These are phyloP conservation scores for Candoia aspera DNA, from an alignment of 2,113 vertebrate species.

Conservation along the genomic window DNA sequence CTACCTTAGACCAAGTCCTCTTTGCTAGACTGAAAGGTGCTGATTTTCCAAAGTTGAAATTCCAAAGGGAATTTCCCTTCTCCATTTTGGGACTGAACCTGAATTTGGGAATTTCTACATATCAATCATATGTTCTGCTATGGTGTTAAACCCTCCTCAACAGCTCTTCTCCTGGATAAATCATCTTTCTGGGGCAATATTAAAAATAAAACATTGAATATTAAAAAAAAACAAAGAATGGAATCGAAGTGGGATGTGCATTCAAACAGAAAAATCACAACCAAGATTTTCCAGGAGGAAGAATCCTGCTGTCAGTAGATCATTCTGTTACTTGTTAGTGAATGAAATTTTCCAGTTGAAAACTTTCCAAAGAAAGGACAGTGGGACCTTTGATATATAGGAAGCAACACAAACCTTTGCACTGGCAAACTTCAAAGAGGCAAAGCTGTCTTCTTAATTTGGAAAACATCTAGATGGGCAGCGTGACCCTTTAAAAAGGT, in stretches of 20 bases:
- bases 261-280: conserved; percentile 9
- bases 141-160: conserved; percentile 23
- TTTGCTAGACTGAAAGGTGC: too few relatives aligned
- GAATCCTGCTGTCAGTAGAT: background rate
- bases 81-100: too few relatives aligned
- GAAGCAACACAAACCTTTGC: rapidly evolving
- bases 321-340: background rate
- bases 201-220: background rate
- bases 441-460: conserved; percentile 8
- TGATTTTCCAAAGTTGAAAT: too few relatives aligned
- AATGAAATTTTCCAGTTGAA: background rate
- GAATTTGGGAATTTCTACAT: too few relatives aligned
- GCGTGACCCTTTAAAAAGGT: background rate
- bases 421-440: conserved; percentile 5
- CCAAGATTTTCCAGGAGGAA: background rate
- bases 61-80: too few relatives aligned
- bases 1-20: too few relatives aligned
- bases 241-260: background rate
- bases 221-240: background rate
- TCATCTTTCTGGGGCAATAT: background rate
- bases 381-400: background rate
- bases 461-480: background rate
- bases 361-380: background rate
- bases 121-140: too few relatives aligned
- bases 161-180: background rate